Base-by-base conservation (phyloP, 2,113 vertebrate species). In the Panurus biarmicus region DNA sequence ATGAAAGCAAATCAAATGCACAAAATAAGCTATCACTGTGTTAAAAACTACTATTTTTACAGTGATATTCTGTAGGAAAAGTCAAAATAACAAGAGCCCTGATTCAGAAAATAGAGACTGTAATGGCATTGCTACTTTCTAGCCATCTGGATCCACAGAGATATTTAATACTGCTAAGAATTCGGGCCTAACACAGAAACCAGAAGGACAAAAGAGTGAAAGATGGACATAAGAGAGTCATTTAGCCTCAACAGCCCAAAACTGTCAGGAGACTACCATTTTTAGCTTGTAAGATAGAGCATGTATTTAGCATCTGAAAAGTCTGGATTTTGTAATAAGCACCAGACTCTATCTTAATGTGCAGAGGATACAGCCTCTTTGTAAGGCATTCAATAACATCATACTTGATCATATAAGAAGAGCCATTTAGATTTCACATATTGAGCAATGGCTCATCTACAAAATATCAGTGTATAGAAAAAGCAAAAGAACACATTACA, bases 261-360 rank as follows among this genome's bases (percentile, higher is more conserved):
- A 73, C 72, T 88, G 56, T 36, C 78, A 90, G 85, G n/a, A 95
- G 33, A 66, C 62, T 89, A 54, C 62, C 62, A 82, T 86, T 92
- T 93, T 96, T 96, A 90, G 84, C 89, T 78, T 89, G 79, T 76
- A 94, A 93, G 73, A 93, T 77, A 88, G 17, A 86, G 73, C 38
- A 51, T 14, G 26, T 89, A 95, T 85, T 97, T 97, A 96, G 94
- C 95, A 97, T 97, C 95, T 96, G 89, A 97, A 97, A 97, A 97
- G 95, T 96, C 87, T 89, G 84, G 53, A 77, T 96, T 97, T 96
- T 85, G 51, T 94, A 97, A 89, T 87, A 95, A 97, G 96, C 85
- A 95, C 73, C 86, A 97, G 94, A 96, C 85, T 95, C 91, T 96
- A 96, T 96, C 95, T 95, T 96, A 97, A 97, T 93, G 88, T 94